Conservation (phyloP, 2,797 vertebrate genomes). For the Harpagifer antarcticus region DNA sequence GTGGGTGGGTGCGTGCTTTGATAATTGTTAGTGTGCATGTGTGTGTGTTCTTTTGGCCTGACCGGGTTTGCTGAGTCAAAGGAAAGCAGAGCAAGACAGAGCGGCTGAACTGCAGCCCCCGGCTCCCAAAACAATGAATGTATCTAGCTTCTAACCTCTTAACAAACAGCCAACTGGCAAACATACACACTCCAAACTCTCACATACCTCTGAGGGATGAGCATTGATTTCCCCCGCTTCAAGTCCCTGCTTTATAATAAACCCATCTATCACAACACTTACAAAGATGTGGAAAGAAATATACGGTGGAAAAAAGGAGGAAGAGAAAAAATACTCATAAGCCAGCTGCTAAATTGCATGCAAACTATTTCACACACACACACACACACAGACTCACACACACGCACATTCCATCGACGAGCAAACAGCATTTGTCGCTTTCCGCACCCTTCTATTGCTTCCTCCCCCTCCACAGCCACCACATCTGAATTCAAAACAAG, state of each 20-base stretch:
- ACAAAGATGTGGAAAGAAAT: conserved; percentile 49
- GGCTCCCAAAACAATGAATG: conserved; percentile 76
- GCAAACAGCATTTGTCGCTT: conserved; percentile 56
- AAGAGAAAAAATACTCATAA: conserved; percentile 22
- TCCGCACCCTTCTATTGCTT: conserved; percentile 8
- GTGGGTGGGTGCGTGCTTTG: conserved; percentile 35
- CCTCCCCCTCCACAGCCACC: conserved; percentile 2
- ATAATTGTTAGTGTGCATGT: conserved; percentile 29
- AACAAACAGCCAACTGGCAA: conserved; percentile 68
- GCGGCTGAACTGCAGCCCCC: conserved; percentile 63
- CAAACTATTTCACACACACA: conserved; percentile 54
- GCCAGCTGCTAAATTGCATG: conserved; percentile 69
- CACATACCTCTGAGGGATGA: conserved; percentile 63
- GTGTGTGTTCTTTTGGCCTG: conserved; percentile 45
- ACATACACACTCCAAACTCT: conserved; percentile 29
- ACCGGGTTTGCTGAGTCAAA: conserved; percentile 78
- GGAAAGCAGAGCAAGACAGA: conserved; percentile 76
- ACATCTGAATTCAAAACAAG: conserved; percentile 19
- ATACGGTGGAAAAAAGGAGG: conserved; percentile 10
- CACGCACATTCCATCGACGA: conserved; percentile 53
- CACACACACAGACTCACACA: conserved; percentile 23
- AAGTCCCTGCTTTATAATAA: conserved; percentile 63
- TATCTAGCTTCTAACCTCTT: conserved; percentile 68
- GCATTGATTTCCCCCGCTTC: conserved; percentile 78
- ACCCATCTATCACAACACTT: conserved; percentile 74